Evolutionary conservation across 2,113 vertebrate genomes (phyloP).

Genomic region (Ammodramus savannarum): DNA sequence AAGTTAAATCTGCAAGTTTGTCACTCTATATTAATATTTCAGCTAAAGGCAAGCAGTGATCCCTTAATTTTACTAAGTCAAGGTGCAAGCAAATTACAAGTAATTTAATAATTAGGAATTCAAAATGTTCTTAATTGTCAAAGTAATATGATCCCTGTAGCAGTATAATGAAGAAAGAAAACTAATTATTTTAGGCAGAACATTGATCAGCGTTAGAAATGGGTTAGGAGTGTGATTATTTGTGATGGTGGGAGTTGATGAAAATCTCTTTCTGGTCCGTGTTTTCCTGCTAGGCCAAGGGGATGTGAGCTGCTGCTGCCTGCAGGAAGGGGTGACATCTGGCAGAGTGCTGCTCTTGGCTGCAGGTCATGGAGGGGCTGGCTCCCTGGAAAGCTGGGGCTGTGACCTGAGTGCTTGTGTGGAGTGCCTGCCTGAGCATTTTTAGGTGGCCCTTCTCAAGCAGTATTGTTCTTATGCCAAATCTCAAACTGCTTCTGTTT

Average conservation of each 20-base stretch:
- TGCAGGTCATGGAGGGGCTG: background rate
- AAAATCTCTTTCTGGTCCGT: rapidly evolving
- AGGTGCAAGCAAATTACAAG: background rate
- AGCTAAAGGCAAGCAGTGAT: background rate
- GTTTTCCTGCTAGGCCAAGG: background rate
- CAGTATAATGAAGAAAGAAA: background rate
- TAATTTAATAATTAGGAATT: background rate
- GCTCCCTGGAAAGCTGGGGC: background rate
- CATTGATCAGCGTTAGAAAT: background rate
- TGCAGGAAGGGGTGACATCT: background rate
- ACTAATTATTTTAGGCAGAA: background rate
- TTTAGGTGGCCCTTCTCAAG: background rate
- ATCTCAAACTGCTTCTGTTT: background rate
- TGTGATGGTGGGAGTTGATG: background rate
- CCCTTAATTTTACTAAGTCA: background rate
- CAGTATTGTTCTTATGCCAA: background rate
- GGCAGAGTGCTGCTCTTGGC: rapidly evolving
- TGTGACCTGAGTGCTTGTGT: rapidly evolving
- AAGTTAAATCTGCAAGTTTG: background rate
- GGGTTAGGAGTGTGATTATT: background rate
- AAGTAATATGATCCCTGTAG: background rate
- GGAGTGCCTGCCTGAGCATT: background rate
- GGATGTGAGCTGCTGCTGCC: background rate
- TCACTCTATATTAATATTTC: background rate
- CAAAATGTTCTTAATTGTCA: background rate